Evolutionary conservation across 2,888 invertebrate species (phyloP).

Genomic region (Sympetrum striolatum): DNA sequence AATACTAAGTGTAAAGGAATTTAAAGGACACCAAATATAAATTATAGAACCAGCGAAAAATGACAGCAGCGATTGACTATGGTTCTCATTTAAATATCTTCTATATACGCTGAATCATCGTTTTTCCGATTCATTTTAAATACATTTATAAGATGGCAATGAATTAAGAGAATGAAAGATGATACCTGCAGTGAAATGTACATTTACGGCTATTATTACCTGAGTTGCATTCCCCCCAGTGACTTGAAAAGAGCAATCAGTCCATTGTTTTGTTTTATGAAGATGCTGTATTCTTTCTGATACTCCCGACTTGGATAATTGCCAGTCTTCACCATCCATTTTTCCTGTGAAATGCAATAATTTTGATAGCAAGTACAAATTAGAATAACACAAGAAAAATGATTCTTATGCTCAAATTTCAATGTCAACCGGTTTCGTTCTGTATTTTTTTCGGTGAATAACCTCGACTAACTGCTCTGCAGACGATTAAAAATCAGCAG

Average conservation of each 20-base stretch:
- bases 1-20: background rate
- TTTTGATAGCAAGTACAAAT: background rate
- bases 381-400: background rate
- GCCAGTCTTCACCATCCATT: conserved; percentile 26
- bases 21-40: too few relatives aligned
- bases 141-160: too few relatives aligned
- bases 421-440: conserved; percentile 27
- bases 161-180: too few relatives aligned
- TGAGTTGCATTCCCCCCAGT: background rate
- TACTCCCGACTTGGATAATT: conserved; percentile 12
- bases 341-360: background rate
- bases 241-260: conserved; percentile 2
- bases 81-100: too few relatives aligned
- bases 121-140: too few relatives aligned
- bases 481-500: too few relatives aligned
- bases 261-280: conserved; percentile 37
- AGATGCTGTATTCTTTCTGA: conserved; percentile 21
- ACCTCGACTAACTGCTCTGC: background rate
- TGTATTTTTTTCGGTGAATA: background rate
- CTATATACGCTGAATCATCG: too few relatives aligned
- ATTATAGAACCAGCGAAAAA: too few relatives aligned
- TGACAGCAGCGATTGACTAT: too few relatives aligned
- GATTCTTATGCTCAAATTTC: background rate
- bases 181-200: too few relatives aligned
- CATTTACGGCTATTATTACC: background rate